Conservation (phyloP, 2,888 invertebrate genomes). For the Mimumesa dahlbomi region DNA sequence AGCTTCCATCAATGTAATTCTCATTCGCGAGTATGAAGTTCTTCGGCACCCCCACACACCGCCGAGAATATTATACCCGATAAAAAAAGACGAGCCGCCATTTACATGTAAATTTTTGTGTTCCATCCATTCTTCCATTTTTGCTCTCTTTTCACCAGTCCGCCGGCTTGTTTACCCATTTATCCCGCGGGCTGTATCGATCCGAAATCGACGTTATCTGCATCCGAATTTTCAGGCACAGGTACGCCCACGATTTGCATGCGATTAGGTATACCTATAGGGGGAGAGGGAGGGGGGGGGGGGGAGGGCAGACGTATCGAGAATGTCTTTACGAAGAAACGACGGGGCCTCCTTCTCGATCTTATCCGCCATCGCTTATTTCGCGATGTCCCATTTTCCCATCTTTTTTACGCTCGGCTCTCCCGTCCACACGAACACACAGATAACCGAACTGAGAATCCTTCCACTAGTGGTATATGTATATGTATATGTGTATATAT, state of each 20-base stretch:
- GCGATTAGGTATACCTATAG: constrained; percentile 29
- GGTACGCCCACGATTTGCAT: constrained; percentile 32
- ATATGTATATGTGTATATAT: too few relatives aligned
- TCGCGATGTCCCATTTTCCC: neutral
- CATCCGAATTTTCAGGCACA: constrained; percentile 21
- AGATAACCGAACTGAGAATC: constrained; percentile 40
- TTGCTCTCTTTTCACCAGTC: neutral
- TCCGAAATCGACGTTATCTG: constrained; percentile 32
- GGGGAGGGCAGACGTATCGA: constrained; percentile 20
- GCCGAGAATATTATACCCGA: too few relatives aligned
- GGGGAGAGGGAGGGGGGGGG: too few relatives aligned
- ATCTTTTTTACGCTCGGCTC: constrained; percentile 9
- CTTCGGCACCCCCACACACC: too few relatives aligned
- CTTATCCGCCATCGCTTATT: constrained; percentile 14
- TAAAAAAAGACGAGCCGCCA: constrained; percentile 25
- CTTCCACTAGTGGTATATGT: constrained; percentile 16
- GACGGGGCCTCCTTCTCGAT: constrained; percentile 11
- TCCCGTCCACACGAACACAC: constrained; percentile 14
- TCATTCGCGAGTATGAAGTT: too few relatives aligned
- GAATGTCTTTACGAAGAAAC: neutral
- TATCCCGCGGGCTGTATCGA: constrained; percentile 36
- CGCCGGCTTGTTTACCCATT: constrained; percentile 37
- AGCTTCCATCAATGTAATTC: too few relatives aligned
- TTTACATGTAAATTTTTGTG: constrained; percentile 34
- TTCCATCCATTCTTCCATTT: neutral